phyloP scores from a whole-genome alignment of 2,888 invertebrate species.

The Eupithecia abbreviata region DNA sequence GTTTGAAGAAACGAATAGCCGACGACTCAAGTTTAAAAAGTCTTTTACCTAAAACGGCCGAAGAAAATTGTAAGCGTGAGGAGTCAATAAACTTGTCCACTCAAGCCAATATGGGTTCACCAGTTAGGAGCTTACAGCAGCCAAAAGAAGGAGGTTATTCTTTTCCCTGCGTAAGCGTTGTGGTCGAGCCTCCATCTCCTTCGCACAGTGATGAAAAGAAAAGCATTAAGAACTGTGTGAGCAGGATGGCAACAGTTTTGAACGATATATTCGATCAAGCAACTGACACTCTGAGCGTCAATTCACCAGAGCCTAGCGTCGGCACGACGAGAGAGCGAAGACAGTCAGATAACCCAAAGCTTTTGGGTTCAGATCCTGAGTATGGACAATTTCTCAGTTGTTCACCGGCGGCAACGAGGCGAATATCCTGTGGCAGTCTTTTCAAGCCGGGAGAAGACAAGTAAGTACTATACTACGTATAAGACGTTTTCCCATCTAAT shows the following conservation, averaged over 20 bases:
- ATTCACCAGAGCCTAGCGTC: constrained; percentile 75
- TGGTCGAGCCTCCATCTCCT: constrained; percentile 90
- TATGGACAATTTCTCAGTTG: constrained; percentile 87
- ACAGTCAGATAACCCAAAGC: constrained; percentile 85
- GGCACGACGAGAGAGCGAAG: constrained; percentile 77
- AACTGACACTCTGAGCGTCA: constrained; percentile 73
- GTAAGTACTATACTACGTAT: constrained; percentile 64
- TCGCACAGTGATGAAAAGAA: constrained; percentile 85
- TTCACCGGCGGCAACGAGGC: constrained; percentile 92
- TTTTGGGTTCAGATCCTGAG: constrained; percentile 85
- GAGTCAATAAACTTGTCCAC: constrained; percentile 36
- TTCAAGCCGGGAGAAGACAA: constrained; percentile 89
- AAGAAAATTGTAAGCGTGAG: constrained; percentile 58
- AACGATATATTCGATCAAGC: constrained; percentile 76
- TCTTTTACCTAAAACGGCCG: constrained; percentile 67
- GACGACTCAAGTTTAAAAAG: constrained; percentile 67
- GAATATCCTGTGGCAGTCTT: constrained; percentile 96
- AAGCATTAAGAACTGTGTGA: constrained; percentile 67
- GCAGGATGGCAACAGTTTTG: constrained; percentile 78
- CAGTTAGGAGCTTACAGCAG: constrained; percentile 31
- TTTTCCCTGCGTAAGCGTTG: constrained; percentile 88
- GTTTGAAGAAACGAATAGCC: constrained; percentile 70
- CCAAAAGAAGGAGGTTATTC: constrained; percentile 46
- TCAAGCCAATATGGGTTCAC: constrained; percentile 42
- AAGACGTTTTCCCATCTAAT: not conserved